A percentile compares a stretch with the other conserved stretches of the same genome.
Conservation (phyloP, 2,113 vertebrate species). For the Scolopax mira region DNA sequence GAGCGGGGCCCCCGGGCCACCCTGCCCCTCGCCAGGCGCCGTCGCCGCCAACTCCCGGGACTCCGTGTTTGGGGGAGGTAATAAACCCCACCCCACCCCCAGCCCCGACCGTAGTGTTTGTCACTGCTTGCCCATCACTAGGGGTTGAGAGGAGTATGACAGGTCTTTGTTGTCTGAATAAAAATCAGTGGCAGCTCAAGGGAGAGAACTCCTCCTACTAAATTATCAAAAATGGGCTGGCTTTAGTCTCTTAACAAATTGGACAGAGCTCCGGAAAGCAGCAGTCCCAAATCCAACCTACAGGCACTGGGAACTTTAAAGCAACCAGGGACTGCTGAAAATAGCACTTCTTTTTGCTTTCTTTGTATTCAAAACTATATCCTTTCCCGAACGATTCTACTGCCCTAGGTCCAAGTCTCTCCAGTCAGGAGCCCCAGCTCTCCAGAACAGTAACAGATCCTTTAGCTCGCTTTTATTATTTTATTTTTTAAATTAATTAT, state of each 20-base stretch:
- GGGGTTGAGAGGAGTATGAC: conserved; percentile 89
- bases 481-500: conserved; percentile 44
- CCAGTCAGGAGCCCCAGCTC: conserved; percentile 61
- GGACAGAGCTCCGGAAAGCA: conserved; percentile 87
- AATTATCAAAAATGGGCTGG: conserved; percentile 99
- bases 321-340: conserved; percentile 79
- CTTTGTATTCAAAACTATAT: conserved; percentile 74
- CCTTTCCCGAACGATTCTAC: conserved; percentile 53
- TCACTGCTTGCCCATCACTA: conserved; percentile 79
- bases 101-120: conserved; percentile 70
- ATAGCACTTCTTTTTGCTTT: conserved; percentile 71
- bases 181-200: conserved; percentile 86
- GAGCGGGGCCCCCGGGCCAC: not conserved
- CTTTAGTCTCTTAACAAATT: conserved; percentile 96
- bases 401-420: conserved; percentile 40
- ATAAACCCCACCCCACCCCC: conserved; percentile 51
- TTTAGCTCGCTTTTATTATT: conserved; percentile 54
- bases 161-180: conserved; percentile 99
- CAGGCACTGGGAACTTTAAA: conserved; percentile 87
- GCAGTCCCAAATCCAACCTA: conserved; percentile 94
- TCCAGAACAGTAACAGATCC: conserved; percentile 32
- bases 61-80: conserved; percentile 33
- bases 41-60: conserved; percentile 19
- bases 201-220: conserved; percentile 96
- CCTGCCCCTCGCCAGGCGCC: conserved; percentile 2